Evolutionary conservation across 2,888 invertebrate genomes (phyloP).

Genomic region (Siphonodentalium dalli): DNA sequence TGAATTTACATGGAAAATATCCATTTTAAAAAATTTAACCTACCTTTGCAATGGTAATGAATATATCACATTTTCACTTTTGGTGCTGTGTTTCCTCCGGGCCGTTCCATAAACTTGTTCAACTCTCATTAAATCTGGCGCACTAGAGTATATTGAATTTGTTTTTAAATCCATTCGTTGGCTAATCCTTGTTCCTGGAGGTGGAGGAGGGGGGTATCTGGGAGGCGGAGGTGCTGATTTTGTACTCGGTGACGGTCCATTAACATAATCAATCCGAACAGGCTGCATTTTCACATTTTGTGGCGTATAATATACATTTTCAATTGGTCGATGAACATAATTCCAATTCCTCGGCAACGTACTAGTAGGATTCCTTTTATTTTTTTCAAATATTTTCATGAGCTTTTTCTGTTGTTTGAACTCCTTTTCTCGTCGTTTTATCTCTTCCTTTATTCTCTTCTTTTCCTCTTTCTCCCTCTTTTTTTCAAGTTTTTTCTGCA

Average conservation of each 20-base stretch:
- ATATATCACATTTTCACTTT: too few relatives aligned
- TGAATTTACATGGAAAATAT: too few relatives aligned
- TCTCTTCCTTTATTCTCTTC: constrained; percentile 43
- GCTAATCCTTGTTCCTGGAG: constrained; percentile 29
- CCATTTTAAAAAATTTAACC: too few relatives aligned
- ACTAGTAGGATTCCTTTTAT: constrained; percentile 19
- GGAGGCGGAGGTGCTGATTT: constrained; percentile 26
- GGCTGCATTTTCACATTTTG: constrained; percentile 37
- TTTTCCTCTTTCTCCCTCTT: constrained; percentile 48
- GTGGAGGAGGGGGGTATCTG: constrained; percentile 33
- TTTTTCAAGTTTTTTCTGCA: constrained; percentile 42
- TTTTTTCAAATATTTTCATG: constrained; percentile 39
- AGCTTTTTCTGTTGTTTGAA: constrained; percentile 46
- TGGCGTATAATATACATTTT: constrained; percentile 41
- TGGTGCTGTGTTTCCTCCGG: too few relatives aligned
- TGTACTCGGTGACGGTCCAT: constrained; percentile 30
- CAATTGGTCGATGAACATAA: constrained; percentile 37
- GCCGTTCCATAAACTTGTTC: constrained; percentile 52
- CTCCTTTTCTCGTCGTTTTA: constrained; percentile 44
- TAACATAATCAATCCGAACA: constrained; percentile 48
- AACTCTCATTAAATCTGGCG: constrained; percentile 46
- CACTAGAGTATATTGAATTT: constrained; percentile 38
- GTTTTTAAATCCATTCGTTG: too few relatives aligned
- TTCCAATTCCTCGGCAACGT: constrained; percentile 47
- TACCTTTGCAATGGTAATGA: too few relatives aligned